phyloP scores from a whole-genome alignment of 2,113 vertebrate species.

The Campylomormyrus tamandua region DNA sequence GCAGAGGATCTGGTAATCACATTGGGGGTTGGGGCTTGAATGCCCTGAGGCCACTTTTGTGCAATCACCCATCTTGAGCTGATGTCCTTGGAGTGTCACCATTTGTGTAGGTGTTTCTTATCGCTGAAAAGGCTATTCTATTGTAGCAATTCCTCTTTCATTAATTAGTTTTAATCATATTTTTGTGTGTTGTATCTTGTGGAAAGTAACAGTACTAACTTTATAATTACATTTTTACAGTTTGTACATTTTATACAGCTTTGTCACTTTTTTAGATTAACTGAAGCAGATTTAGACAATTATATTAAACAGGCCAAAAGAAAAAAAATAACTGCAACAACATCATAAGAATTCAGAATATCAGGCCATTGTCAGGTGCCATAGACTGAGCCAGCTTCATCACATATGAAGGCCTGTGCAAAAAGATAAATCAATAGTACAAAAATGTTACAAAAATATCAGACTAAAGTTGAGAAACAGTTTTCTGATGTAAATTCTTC shows the following conservation, averaged over 20 bases:
- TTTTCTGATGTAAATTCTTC: not conserved
- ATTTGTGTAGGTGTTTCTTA: not conserved
- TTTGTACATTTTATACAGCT: not conserved
- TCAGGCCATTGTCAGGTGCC: not conserved
- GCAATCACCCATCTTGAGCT: not conserved
- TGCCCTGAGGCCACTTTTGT: not conserved
- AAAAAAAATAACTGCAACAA: not conserved
- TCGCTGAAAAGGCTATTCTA: not conserved
- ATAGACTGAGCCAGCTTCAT: not conserved
- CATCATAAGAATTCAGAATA: not conserved
- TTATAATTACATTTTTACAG: not conserved
- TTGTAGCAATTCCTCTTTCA: not conserved
- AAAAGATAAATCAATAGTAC: not conserved
- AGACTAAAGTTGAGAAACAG: not conserved
- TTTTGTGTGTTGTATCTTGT: not conserved
- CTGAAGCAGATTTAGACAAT: not conserved
- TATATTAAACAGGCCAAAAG: not conserved
- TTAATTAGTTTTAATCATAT: not conserved
- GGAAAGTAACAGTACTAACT: not conserved
- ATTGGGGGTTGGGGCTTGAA: not conserved
- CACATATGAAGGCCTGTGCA: not conserved
- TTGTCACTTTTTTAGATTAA: not conserved
- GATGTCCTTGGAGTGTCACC: not conserved
- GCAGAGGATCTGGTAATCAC: not conserved
- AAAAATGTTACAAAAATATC: not conserved